phyloP scores from a whole-genome alignment of 2,113 vertebrate species.

The Chaetodon auriga region DNA sequence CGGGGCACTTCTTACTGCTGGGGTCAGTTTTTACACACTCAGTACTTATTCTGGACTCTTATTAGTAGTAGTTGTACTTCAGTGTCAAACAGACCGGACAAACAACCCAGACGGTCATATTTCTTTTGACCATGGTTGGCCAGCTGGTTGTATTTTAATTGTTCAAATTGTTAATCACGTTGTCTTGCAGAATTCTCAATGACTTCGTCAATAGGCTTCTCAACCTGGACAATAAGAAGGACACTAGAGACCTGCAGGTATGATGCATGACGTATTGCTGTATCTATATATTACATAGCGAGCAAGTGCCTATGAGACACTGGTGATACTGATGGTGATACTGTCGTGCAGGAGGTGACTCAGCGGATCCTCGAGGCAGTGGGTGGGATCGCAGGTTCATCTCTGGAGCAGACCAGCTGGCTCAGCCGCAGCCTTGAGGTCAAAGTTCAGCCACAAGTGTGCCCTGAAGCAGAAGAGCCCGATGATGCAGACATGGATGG shows the following conservation, averaged over 20 bases:
- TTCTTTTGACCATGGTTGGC: background rate
- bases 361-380: slow-evolving; percentile 95
- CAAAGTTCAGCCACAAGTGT: slow-evolving; percentile 95
- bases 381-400: slow-evolving; percentile 93
- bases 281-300: background rate
- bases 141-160: background rate
- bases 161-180: background rate
- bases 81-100: too few species aligned
- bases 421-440: slow-evolving; percentile 97
- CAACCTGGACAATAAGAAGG: slow-evolving; percentile 94
- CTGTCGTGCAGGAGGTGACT: slow-evolving; percentile 89
- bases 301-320: background rate
- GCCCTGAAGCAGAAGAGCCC: slow-evolving; percentile 86
- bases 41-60: background rate
- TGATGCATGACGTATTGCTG: background rate
- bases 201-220: slow-evolving; percentile 93
- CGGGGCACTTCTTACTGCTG: slow-evolving; percentile 94
- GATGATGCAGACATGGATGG: slow-evolving; percentile 83
- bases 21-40: slow-evolving; percentile 85
- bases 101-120: background rate
- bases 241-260: slow-evolving; percentile 96
- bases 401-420: slow-evolving; percentile 98
- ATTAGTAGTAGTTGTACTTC: background rate
- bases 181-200: slow-evolving; percentile 89
- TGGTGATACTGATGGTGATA: background rate